Evolutionary conservation across 2,113 vertebrate genomes (phyloP).

Genomic region (Callaeas wilsoni): DNA sequence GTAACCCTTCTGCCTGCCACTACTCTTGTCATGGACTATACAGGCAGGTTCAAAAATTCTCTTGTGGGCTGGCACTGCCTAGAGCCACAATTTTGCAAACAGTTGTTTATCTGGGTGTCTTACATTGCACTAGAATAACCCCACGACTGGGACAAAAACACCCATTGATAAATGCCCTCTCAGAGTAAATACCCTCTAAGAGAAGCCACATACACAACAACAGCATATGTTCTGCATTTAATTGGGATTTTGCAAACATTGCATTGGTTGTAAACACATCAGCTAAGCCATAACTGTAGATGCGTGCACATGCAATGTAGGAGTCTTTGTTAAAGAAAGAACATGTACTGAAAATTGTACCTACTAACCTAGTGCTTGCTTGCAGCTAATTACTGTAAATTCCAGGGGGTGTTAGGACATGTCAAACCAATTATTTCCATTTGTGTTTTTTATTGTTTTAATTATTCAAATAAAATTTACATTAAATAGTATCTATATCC

Average conservation of each 20-base stretch:
- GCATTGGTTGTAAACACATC: background rate
- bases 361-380: background rate
- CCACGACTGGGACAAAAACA: background rate
- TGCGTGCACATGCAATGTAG: background rate
- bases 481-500: background rate
- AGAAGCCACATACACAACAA: background rate
- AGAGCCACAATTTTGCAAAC: conserved; percentile 15
- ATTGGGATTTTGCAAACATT: conserved; percentile 2
- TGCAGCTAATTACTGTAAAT: background rate
- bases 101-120: conserved; percentile 26
- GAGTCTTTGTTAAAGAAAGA: background rate
- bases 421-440: background rate
- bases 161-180: background rate
- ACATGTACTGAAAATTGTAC: background rate
- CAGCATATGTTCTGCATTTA: background rate
- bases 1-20: conserved; percentile 23
- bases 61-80: conserved; percentile 7
- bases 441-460: background rate
- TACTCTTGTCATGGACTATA: background rate
- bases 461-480: background rate
- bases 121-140: conserved; percentile 26
- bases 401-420: background rate
- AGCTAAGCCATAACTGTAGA: background rate
- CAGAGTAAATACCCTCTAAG: background rate
- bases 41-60: background rate